phyloP scores from a whole-genome alignment of 2,113 vertebrate genomes.

The Gasterosteus nipponicus region DNA sequence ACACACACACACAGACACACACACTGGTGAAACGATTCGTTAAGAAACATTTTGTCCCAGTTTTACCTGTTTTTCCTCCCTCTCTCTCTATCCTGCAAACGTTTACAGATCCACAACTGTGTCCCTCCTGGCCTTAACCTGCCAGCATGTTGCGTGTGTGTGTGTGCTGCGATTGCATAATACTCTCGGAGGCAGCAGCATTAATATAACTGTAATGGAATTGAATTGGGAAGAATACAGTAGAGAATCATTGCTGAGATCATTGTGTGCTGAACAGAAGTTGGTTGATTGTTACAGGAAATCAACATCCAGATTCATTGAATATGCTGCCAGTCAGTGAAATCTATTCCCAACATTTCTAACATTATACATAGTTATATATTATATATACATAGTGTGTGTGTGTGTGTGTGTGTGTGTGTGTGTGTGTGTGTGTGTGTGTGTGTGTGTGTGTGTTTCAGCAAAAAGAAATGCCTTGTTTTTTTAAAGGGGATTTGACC shows the following conservation, averaged over 20 bases:
- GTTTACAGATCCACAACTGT: conserved; percentile 46
- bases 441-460: conserved; percentile 17
- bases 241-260: conserved; percentile 18
- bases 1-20: conserved; percentile 22
- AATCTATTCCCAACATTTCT: not conserved
- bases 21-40: conserved; percentile 35
- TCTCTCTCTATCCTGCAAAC: conserved; percentile 20
- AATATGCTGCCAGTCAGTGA: not conserved
- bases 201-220: conserved; percentile 34
- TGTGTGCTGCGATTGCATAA: conserved; percentile 39
- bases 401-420: conserved; percentile 14
- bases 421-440: conserved; percentile 10
- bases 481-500: conserved; percentile 58
- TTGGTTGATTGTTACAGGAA: conserved; percentile 6
- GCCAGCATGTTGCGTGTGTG: conserved; percentile 8
- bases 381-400: too few species aligned
- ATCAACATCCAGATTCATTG: conserved; percentile 13
- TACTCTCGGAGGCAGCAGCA: conserved; percentile 19
- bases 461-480: conserved; percentile 32
- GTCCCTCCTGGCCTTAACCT: conserved; percentile 61
- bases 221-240: conserved; percentile 26
- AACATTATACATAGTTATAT: not conserved
- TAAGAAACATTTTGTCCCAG: conserved; percentile 55
- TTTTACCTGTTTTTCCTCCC: conserved; percentile 43
- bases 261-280: not conserved